Conservation (phyloP, 2,113 vertebrate genomes). For the Pampusana beccarii region DNA sequence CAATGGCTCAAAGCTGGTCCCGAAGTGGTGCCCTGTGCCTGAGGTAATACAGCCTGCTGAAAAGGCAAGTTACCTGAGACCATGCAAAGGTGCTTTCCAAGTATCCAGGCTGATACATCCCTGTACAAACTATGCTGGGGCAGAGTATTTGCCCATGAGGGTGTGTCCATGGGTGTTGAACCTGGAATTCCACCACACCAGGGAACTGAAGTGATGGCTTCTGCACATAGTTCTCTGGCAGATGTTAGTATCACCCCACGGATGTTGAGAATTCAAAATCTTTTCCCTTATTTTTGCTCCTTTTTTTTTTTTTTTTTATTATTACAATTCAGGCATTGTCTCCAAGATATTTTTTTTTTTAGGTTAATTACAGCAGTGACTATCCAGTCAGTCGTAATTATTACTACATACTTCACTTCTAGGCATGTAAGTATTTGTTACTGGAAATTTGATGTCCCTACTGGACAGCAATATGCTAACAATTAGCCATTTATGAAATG, state of each 20-base stretch:
- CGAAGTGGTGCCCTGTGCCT: not conserved
- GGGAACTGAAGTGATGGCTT: not conserved
- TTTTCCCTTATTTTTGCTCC: not conserved
- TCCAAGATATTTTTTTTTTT: not conserved
- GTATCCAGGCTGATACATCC: not conserved
- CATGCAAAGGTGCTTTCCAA: rapidly evolving
- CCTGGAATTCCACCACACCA: not conserved
- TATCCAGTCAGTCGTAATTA: not conserved
- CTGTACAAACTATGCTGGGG: not conserved
- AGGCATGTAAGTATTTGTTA: not conserved
- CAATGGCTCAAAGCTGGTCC: not conserved
- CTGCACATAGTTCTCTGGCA: not conserved
- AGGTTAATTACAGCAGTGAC: not conserved
- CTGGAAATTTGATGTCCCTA: not conserved
- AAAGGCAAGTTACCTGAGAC: not conserved
- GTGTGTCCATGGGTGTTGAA: not conserved
- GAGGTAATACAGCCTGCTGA: not conserved
- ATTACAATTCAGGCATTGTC: not conserved
- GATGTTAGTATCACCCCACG: not conserved
- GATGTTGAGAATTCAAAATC: not conserved
- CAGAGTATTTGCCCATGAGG: not conserved
- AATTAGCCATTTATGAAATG: not conserved
- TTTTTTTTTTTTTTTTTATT: not conserved
- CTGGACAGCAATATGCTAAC: not conserved
- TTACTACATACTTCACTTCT: not conserved